Conservation (phyloP, 2,888 invertebrate genomes). For the Timandra comae region DNA sequence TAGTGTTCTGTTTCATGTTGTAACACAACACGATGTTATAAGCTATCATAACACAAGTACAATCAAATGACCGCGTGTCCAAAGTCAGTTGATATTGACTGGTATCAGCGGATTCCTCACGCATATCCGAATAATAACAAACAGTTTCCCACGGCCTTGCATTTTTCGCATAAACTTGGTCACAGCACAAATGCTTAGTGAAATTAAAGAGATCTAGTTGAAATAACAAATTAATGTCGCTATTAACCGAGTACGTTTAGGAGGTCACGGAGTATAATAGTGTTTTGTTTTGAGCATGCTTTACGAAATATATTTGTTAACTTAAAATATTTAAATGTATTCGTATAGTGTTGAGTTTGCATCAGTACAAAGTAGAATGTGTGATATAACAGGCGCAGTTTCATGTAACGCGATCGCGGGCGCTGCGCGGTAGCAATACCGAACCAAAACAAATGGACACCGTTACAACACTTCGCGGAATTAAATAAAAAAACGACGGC, state of each 20-base stretch:
- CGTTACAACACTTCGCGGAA: constrained; percentile 72
- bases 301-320: constrained; percentile 11
- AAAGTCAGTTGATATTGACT: no score
- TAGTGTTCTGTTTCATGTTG: constrained; percentile 1
- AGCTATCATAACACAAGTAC: not conserved
- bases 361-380: constrained; percentile 21
- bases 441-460: constrained; percentile 71
- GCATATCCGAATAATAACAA: constrained; percentile 20
- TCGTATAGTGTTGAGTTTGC: constrained; percentile 19
- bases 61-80: no score
- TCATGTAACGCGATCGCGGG: constrained; percentile 27
- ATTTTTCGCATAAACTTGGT: constrained; percentile 27
- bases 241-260: constrained; percentile 19
- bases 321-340: constrained; percentile 17
- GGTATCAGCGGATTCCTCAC: constrained; percentile 28
- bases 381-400: constrained; percentile 31
- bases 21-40: constrained; percentile 1
- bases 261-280: constrained; percentile 13
- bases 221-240: constrained; percentile 18
- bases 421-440: constrained; percentile 32
- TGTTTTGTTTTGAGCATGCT: no score
- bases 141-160: constrained; percentile 35
- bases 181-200: constrained; percentile 18
- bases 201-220: constrained; percentile 19
- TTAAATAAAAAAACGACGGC: constrained; percentile 60